Percentiles rank a stretch among this genome's conserved stretches.
Conservation (phyloP, 2,888 invertebrate species). For the Leptothorax acervorum region DNA sequence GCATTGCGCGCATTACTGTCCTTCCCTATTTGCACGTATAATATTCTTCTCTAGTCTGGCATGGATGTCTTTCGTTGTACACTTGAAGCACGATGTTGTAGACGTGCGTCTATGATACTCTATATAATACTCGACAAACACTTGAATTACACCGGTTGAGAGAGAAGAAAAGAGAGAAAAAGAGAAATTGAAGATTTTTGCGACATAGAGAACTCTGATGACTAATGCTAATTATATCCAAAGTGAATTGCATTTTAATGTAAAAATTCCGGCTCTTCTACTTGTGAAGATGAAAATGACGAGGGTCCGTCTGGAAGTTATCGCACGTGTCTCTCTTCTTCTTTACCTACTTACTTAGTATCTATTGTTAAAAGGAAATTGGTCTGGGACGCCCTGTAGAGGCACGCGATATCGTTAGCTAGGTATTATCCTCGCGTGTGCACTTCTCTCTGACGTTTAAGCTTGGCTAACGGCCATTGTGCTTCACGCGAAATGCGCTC, state of each 20-base stretch:
- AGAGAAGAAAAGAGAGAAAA: constrained; percentile 9
- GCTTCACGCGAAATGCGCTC: constrained; percentile 66
- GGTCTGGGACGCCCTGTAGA: constrained; percentile 39
- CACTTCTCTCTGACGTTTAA: constrained; percentile 66
- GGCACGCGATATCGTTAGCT: constrained; percentile 65
- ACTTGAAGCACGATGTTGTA: constrained; percentile 27
- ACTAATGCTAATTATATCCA: constrained; percentile 3
- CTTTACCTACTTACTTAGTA: constrained; percentile 38
- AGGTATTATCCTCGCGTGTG: constrained; percentile 70
- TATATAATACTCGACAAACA: constrained; percentile 51
- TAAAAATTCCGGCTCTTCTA: not conserved
- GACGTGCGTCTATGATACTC: constrained; percentile 1
- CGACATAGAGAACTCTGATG: not conserved
- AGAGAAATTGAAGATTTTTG: not conserved
- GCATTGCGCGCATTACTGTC: constrained; percentile 3
- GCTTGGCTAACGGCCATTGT: constrained; percentile 69
- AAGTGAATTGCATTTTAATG: not conserved
- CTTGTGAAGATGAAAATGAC: not conserved
- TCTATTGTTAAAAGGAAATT: constrained; percentile 52
- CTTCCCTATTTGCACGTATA: not conserved
- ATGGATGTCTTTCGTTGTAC: constrained; percentile 23
- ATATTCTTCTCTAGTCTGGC: constrained; percentile 6
- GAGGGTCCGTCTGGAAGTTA: not conserved
- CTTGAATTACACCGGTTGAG: constrained; percentile 55
- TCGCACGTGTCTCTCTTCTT: constrained; percentile 1